Conservation (phyloP, 2,888 invertebrate genomes). For the Aplocera efformata region DNA sequence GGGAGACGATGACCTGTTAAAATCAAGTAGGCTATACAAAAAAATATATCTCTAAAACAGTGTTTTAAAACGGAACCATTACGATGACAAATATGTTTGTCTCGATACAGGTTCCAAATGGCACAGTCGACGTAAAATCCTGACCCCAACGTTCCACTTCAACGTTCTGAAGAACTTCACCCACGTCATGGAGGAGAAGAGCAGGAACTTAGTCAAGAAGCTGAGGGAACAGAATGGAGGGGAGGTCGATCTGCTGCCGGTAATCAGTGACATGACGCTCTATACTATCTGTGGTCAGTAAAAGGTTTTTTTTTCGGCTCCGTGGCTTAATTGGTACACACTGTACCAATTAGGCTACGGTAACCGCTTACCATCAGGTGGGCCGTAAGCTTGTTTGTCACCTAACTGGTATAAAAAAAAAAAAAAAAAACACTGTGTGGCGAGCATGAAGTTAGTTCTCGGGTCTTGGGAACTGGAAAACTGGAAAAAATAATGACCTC, state of each 20-base stretch:
- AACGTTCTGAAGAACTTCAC: slow-evolving; percentile 75
- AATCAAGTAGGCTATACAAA: too few species aligned
- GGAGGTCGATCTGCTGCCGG: slow-evolving; percentile 68
- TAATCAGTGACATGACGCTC: slow-evolving; percentile 80
- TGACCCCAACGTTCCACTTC: slow-evolving; percentile 84
- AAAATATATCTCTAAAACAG: too few species aligned
- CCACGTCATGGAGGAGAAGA: slow-evolving; percentile 52
- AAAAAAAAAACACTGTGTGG: too few species aligned
- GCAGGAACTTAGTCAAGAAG: slow-evolving; percentile 42
- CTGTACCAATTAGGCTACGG: too few species aligned
- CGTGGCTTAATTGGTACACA: not conserved
- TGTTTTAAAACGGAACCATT: too few species aligned
- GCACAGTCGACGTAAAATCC: slow-evolving; percentile 80
- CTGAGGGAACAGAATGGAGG: slow-evolving; percentile 37
- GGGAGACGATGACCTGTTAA: too few species aligned
- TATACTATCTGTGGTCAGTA: slow-evolving; percentile 84
- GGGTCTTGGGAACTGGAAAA: too few species aligned
- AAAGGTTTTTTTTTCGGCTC: not conserved
- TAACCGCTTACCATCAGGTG: too few species aligned
- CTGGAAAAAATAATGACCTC: too few species aligned
- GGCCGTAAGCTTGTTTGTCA: too few species aligned
- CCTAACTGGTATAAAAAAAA: too few species aligned
- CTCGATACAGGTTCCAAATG: slow-evolving; percentile 73
- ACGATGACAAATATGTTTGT: not conserved
- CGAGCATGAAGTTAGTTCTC: too few species aligned